Evolutionary conservation across 1,140 invertebrate genomes (phyloP), one percentile per base, ranked within the genome.

Genomic region (Lasaia peninsularis): DNA sequence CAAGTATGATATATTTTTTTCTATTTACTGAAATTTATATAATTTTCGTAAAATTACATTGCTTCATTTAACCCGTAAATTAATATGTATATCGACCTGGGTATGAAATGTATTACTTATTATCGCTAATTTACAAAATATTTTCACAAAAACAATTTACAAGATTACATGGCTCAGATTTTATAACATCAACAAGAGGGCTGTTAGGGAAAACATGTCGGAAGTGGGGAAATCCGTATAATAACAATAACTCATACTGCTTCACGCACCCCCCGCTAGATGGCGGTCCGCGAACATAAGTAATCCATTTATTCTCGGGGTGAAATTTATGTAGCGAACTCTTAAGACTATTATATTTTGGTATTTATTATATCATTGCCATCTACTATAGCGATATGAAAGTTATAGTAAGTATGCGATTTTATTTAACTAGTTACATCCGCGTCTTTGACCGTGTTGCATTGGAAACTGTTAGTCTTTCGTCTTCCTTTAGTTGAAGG

Each of bases 231-330:
- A 80, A 85, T 86, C 80, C 77, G 62, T 65, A 78, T 76, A 88
- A 88, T 88, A 88, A 88, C 80, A 85, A 84, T 88, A 86, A 88
- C 75, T 88, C 81, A 88, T 80, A 82, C 35, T 72, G 80, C 78
- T 78, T 66, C 76, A 49, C 67, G 66, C 66, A 65, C 82, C 84
- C 85, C 82, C 82, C 82, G 75, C 83, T 79, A 88, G 85, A 88
- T 88, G 81, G 76, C 74, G 76, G 62, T 58, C 71, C 52, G 73
- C 71, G 82, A 78, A 88, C 85, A 88, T 76, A 86, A 88, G 80
- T 88, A 86, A 88, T 88, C 85, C 85, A 86, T 88, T 88, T 88
- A 82, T 84, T 84, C 85, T 85, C 77, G 76, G 78, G 80, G 82
- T 68, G 82, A 76, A 65, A 63, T 86, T 88, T 86, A 88, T 87